Base-by-base conservation (phyloP, 2,113 vertebrate genomes). In the Heterotilapia buettikoferi region DNA sequence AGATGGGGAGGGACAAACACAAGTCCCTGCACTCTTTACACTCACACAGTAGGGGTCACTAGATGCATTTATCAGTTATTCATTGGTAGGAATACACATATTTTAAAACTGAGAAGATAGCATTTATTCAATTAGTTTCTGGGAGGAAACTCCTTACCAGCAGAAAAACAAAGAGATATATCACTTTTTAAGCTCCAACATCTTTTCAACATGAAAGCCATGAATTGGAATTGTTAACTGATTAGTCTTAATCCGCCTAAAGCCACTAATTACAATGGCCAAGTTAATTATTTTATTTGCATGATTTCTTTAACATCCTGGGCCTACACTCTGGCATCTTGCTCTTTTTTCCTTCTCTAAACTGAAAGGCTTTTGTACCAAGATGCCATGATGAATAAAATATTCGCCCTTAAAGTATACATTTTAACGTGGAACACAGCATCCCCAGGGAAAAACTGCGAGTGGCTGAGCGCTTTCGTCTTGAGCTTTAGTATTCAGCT, bases 11-110 rank as follows among this genome's bases (percentile, higher is more conserved):
- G 26, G 73, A 1, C 73, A 52, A 78, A 78, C 26, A 12, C 29
- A 78, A n/a, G 73, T 33, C 45, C 26, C 24, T 92, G 86, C 80
- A 88, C 21, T 87, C 29, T 81, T 71, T 78, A 54, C 29, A 8
- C 73, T 78, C 73, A 52, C 26, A 78, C 91, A 92, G 84, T 54
- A 89, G 92, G 93, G 89, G 93, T 90, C 93, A 93, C 86, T 91
- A 19, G 21, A 91, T 19, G 61, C 84, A 59, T 50, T 86, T 19
- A 61, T 87, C 78, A 86, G 61, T 54, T 59, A 88, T 80, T 76
- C 16, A 26, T 26, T 19, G 45, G 26, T 12, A 78, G 45, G 45
- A 31, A 52, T 40, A 52, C 8, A 19, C 26, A 52, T n/a, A 19
- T 47, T 31, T 47, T 29, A 78, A 78, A 78, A 78, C 43, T 33